Percentiles rank a stretch among this genome's conserved stretches.
Conservation (phyloP, 2,113 vertebrate genomes). For the Aramus guarauna region DNA sequence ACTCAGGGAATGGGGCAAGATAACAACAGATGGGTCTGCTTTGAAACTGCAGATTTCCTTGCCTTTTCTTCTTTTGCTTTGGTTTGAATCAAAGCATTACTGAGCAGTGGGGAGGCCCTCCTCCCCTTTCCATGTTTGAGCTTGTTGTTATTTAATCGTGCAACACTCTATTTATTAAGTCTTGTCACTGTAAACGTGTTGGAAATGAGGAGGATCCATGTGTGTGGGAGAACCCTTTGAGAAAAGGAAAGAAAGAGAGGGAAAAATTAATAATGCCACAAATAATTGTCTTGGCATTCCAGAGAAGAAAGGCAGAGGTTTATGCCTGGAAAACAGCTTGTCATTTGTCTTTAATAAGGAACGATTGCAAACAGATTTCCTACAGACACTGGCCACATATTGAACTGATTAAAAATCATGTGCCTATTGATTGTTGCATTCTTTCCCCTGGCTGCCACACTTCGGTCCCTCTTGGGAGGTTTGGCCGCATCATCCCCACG, state of each 20-base stretch:
- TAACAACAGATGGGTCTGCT: background rate
- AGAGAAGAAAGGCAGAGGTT: constrained; percentile 26
- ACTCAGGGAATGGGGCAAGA: background rate
- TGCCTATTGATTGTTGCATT: background rate
- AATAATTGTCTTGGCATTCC: constrained; percentile 3
- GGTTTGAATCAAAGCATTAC: background rate
- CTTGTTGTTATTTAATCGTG: constrained; percentile 37
- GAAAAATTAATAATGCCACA: background rate
- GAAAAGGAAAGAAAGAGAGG: background rate
- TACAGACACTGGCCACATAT: background rate
- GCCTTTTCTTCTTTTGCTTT: background rate
- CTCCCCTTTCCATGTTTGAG: background rate
- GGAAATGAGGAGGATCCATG: background rate
- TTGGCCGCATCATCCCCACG: background rate
- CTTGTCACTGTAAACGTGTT: background rate
- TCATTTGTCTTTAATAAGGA: constrained; percentile 15
- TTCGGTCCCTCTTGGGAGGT: background rate
- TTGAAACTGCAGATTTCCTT: background rate
- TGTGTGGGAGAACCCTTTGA: constrained; percentile 19
- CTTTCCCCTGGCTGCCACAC: background rate
- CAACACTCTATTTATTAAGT: constrained; percentile 33
- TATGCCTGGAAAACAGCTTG: constrained; percentile 45
- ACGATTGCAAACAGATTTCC: constrained; percentile 34
- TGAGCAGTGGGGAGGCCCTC: constrained; percentile 22
- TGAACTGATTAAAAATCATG: constrained; percentile 10